These are phyloP conservation scores for Aspidiotus destructor DNA, from an alignment of 2,888 invertebrate species.

Conservation along the genomic window DNA sequence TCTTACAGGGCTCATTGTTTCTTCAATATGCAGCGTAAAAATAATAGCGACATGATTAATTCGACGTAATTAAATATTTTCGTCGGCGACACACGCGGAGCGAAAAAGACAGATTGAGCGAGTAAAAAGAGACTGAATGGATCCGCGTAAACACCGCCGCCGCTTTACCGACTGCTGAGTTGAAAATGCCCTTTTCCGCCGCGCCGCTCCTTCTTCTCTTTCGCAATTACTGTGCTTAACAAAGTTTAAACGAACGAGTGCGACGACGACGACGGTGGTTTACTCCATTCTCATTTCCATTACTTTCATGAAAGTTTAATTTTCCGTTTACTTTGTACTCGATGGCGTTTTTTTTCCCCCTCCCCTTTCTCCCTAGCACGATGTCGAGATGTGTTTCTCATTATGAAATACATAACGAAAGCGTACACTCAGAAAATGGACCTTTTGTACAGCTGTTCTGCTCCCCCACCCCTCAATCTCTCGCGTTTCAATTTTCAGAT, in stretches of 20 bases:
- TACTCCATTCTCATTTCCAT: slow-evolving; percentile 27
- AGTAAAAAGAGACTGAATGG: no score
- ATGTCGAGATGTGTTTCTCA: background rate
- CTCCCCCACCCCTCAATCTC: no score
- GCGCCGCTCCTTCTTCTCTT: slow-evolving; percentile 21
- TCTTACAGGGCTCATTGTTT: no score
- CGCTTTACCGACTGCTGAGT: background rate
- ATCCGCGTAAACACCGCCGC: no score
- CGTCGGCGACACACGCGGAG: slow-evolving; percentile 9
- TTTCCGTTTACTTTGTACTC: slow-evolving; percentile 27
- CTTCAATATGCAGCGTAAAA: background rate
- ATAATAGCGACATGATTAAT: slow-evolving; percentile 28
- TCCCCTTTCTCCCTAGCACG: background rate
- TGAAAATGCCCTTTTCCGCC: background rate
- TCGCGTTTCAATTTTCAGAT: no score
- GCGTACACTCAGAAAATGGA: no score
- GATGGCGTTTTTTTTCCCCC: slow-evolving; percentile 11
- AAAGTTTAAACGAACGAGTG: slow-evolving; percentile 19
- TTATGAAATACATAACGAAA: no score
- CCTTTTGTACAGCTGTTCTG: no score
- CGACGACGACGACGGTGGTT: slow-evolving; percentile 20
- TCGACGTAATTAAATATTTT: slow-evolving; percentile 30
- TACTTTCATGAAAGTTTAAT: slow-evolving; percentile 30
- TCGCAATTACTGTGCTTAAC: slow-evolving; percentile 27
- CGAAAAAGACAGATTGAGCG: background rate